Percentiles rank a stretch among this genome's conserved stretches.
phyloP scores from a whole-genome alignment of 2,888 invertebrate genomes.

The Noctua janthina region DNA sequence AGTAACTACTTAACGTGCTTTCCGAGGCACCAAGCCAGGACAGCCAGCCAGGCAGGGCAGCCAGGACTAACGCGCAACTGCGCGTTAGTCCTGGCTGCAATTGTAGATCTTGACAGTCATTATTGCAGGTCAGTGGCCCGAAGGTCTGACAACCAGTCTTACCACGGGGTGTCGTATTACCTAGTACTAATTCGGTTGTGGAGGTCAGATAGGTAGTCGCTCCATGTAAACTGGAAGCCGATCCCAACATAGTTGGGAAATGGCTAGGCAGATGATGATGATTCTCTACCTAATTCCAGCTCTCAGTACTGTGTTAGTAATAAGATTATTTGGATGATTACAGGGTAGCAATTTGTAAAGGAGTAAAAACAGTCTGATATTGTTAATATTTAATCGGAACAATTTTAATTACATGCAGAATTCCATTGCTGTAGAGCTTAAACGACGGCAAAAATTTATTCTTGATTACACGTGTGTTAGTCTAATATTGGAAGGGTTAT shows the following conservation, averaged over 20 bases:
- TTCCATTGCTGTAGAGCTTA: neutral
- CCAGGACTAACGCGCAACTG: too few species aligned
- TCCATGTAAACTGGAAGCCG: too few species aligned
- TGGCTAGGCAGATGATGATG: neutral
- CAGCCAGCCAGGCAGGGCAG: too few species aligned
- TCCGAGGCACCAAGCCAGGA: too few species aligned
- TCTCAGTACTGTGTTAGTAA: neutral
- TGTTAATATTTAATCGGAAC: slow-evolving; percentile 8
- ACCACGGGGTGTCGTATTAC: too few species aligned
- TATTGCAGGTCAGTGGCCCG: too few species aligned
- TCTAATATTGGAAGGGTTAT: neutral
- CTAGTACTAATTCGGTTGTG: too few species aligned
- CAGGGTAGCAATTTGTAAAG: neutral
- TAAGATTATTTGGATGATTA: neutral
- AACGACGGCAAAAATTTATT: neutral
- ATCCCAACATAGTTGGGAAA: neutral
- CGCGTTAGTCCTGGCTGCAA: too few species aligned
- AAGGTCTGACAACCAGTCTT: too few species aligned
- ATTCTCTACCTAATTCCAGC: neutral
- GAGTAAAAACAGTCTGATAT: neutral
- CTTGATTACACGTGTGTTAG: neutral
- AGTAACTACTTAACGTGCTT: too few species aligned
- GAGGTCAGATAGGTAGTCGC: too few species aligned
- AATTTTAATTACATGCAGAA: neutral
- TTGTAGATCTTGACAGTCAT: too few species aligned